Evolutionary conservation across 2,113 vertebrate species (phyloP).

Genomic region (Neolamprologus sp.): DNA sequence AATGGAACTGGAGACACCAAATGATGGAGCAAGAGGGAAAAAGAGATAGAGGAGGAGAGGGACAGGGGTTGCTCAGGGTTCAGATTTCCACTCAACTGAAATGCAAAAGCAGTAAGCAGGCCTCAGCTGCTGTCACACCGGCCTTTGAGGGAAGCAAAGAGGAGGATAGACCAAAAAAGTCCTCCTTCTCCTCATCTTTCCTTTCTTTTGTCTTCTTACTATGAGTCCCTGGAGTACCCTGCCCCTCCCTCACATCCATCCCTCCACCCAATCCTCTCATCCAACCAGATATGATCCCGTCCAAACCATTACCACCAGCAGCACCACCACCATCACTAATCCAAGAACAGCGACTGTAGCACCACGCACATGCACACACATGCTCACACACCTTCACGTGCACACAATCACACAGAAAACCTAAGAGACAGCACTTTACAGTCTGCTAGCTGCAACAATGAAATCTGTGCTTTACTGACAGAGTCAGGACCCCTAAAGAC

Average conservation of each 20-base stretch:
- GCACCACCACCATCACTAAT: slow-evolving; percentile 4
- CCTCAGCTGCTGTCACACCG: slow-evolving; percentile 56
- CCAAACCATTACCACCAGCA: slow-evolving; percentile 21
- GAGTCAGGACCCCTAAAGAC: slow-evolving; percentile 55
- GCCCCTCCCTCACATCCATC: slow-evolving; percentile 2
- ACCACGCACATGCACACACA: not conserved
- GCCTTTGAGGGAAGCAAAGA: slow-evolving; percentile 24
- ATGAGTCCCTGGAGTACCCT: slow-evolving; percentile 37
- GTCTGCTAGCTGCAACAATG: slow-evolving; percentile 45
- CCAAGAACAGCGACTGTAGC: slow-evolving; percentile 4
- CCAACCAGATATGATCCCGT: slow-evolving; percentile 26
- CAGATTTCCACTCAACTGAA: slow-evolving; percentile 83
- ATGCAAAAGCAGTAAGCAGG: slow-evolving; percentile 58
- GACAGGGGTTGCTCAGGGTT: slow-evolving; percentile 71
- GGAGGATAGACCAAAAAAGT: slow-evolving; percentile 1
- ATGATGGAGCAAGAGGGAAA: not conserved
- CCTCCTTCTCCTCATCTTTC: slow-evolving; percentile 22
- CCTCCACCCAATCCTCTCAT: slow-evolving; percentile 17
- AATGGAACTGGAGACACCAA: slow-evolving; percentile 72
- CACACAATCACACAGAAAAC: slow-evolving; percentile 5
- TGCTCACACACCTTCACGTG: not conserved
- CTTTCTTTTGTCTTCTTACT: slow-evolving; percentile 44
- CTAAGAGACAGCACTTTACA: slow-evolving; percentile 30
- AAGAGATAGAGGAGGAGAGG: slow-evolving; percentile 5
- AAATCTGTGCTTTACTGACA: slow-evolving; percentile 57